phyloP scores from a whole-genome alignment of 2,113 vertebrate genomes.

The Podarcis muralis region DNA sequence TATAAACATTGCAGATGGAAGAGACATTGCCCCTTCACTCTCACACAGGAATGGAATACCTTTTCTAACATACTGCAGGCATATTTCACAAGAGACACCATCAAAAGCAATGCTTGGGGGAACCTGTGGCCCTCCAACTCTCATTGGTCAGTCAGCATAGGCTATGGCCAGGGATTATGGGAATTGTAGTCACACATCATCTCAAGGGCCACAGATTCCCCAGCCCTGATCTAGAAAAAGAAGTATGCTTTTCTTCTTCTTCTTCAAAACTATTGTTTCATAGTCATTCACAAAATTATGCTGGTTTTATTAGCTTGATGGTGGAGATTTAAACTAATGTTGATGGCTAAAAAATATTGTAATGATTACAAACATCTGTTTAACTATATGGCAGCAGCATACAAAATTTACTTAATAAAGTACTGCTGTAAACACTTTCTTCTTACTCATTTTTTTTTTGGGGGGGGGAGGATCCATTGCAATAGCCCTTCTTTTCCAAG shows the following conservation, averaged over 20 bases:
- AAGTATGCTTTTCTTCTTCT: too few relatives aligned
- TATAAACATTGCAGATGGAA: not conserved
- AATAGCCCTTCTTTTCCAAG: not conserved
- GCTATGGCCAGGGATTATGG: too few relatives aligned
- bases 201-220: too few relatives aligned
- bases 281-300: not conserved
- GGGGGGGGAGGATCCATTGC: not conserved
- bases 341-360: not conserved
- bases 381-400: not conserved
- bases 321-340: not conserved
- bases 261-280: not conserved
- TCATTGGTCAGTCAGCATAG: too few relatives aligned
- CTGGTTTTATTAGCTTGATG: not conserved
- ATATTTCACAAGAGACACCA: too few relatives aligned
- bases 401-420: not conserved
- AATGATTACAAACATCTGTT: not conserved
- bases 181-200: too few relatives aligned
- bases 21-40: not conserved
- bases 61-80: too few relatives aligned
- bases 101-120: too few relatives aligned
- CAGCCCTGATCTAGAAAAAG: too few relatives aligned
- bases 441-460: not conserved
- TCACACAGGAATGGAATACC: too few relatives aligned
- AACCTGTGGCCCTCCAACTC: too few relatives aligned
- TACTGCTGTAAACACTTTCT: not conserved